phyloP scores from a whole-genome alignment of 2,113 vertebrate genomes.

The Phrynosoma platyrhinos region DNA sequence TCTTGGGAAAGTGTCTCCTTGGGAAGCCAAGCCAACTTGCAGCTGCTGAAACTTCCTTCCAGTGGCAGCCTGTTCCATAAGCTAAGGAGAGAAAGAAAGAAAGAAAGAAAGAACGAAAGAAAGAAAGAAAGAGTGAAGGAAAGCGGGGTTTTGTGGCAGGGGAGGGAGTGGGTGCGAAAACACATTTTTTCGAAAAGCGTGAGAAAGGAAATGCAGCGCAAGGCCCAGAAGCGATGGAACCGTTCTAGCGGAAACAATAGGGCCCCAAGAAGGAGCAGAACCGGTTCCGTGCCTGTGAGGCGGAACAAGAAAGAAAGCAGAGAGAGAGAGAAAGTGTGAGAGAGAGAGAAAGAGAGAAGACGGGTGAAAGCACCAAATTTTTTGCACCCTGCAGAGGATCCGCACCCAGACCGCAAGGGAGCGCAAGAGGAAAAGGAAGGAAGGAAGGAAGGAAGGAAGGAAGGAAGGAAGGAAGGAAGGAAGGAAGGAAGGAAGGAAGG shows the following conservation, averaged over 20 bases:
- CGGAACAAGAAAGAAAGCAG: slow-evolving; percentile 57
- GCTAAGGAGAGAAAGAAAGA: background rate
- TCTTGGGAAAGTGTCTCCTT: too few species aligned
- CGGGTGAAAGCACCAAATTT: too few species aligned
- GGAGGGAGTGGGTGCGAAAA: slow-evolving; percentile 26
- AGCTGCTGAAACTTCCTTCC: too few species aligned
- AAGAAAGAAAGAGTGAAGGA: too few species aligned
- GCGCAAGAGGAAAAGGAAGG: slow-evolving; percentile 16
- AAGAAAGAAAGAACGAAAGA: background rate
- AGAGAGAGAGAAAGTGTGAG: slow-evolving; percentile 4
- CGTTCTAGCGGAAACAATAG: slow-evolving; percentile 74
- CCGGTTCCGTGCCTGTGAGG: slow-evolving; percentile 68
- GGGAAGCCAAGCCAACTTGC: too few species aligned
- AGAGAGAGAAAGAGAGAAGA: too few species aligned
- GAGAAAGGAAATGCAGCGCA: slow-evolving; percentile 75
- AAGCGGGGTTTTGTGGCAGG: background rate
- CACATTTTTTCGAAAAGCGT: slow-evolving; percentile 55
- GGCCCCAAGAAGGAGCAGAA: slow-evolving; percentile 70
- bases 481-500: too few species aligned
- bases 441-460: background rate
- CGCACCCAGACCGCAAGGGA: background rate
- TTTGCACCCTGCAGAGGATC: too few species aligned
- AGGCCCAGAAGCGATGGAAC: slow-evolving; percentile 70
- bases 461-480: too few species aligned
- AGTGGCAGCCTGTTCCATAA: too few species aligned